phyloP scores from a whole-genome alignment of 2,888 invertebrate genomes.

The Cosmorhoe ocellata region DNA sequence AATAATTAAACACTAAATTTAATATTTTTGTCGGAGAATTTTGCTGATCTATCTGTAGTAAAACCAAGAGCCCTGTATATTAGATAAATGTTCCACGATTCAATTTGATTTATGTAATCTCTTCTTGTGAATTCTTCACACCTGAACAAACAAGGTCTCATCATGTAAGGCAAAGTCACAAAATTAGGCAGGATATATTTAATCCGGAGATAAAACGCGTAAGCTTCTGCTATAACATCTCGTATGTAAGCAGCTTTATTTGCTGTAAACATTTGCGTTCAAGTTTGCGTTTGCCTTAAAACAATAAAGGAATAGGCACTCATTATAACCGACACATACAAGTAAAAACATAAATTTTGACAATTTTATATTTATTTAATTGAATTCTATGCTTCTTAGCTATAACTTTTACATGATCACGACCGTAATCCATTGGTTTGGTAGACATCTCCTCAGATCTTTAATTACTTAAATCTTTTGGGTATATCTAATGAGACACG shows the following conservation, averaged over 20 bases:
- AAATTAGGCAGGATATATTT: slow-evolving; percentile 75
- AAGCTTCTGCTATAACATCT: slow-evolving; percentile 66
- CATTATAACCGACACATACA: slow-evolving; percentile 34
- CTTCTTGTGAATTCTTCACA: slow-evolving; percentile 41
- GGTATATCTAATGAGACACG: no score
- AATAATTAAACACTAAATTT: no score
- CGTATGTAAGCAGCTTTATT: slow-evolving; percentile 71
- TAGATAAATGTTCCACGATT: slow-evolving; percentile 1
- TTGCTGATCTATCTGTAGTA: no score
- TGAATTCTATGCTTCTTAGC: no score
- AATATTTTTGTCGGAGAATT: no score
- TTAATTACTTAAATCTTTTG: no score
- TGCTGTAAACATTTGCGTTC: slow-evolving; percentile 63
- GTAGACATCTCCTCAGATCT: no score
- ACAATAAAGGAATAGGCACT: slow-evolving; percentile 48
- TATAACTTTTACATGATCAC: no score
- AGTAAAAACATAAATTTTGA: not conserved
- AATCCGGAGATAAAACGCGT: slow-evolving; percentile 75
- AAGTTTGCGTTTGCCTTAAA: slow-evolving; percentile 46
- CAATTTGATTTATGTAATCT: slow-evolving; percentile 20
- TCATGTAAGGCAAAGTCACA: slow-evolving; percentile 69
- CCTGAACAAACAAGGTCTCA: slow-evolving; percentile 66
- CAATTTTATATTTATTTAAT: no score
- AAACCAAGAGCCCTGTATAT: not conserved
- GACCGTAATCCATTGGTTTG: no score